These are phyloP conservation scores for Drosophila birchii DNA, from an alignment of 2,888 invertebrate genomes.

Conservation along the genomic window DNA sequence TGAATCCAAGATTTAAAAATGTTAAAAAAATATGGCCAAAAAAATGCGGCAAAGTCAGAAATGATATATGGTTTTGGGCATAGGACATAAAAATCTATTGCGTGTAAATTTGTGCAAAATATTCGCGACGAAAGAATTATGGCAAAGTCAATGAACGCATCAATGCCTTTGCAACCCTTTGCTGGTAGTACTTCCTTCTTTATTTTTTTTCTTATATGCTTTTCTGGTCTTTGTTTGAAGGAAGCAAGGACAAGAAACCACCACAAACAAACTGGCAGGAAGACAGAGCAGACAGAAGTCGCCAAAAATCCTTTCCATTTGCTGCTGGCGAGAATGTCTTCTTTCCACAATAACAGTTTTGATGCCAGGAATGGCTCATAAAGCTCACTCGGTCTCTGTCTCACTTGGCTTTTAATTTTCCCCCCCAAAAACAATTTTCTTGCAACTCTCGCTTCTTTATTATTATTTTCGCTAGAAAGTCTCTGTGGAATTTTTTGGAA, in stretches of 20 bases:
- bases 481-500: conserved; percentile 24
- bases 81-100: conserved; percentile 80
- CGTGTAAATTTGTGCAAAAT: conserved; percentile 76
- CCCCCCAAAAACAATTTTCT: conserved; percentile 52
- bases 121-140: conserved; percentile 67
- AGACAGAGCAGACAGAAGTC: conserved; percentile 34
- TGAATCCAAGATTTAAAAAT: conserved; percentile 7
- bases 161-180: conserved; percentile 60
- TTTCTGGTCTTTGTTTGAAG: conserved; percentile 49
- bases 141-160: conserved; percentile 69
- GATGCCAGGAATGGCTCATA: conserved; percentile 83
- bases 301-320: conserved; percentile 47
- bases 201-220: conserved; percentile 1
- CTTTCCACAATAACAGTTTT: conserved; percentile 72
- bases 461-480: conserved; percentile 37
- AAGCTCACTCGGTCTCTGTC: conserved; percentile 57
- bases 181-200: conserved; percentile 11
- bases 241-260: conserved; percentile 37
- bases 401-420: conserved; percentile 72
- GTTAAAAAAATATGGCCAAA: conserved; percentile 7
- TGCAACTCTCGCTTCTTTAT: conserved; percentile 30
- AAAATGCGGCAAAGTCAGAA: conserved; percentile 29
- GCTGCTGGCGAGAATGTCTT: conserved; percentile 23
- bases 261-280: conserved; percentile 46
- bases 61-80: conserved; percentile 61